A percentile compares a stretch with the other conserved stretches of the same genome.
phyloP scores from a whole-genome alignment of 1,140 invertebrate species.

The Apis mellifera region DNA sequence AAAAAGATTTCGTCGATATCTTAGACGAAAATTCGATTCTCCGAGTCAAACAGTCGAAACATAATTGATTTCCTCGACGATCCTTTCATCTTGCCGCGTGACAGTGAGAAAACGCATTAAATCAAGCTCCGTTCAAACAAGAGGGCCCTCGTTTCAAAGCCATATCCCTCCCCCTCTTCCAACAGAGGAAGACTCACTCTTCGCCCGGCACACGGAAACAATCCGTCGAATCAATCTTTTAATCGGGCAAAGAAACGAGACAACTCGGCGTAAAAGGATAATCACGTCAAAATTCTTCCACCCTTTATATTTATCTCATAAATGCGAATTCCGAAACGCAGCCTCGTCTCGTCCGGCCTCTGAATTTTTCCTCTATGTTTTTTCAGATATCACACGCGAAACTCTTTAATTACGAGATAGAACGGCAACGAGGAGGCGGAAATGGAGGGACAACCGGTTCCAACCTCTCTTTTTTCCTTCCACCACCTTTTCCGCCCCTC shows the following conservation, averaged over 20 bases:
- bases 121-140: neutral
- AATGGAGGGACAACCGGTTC: conserved; percentile 45
- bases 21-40: too few species aligned
- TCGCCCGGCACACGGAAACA: too few species aligned
- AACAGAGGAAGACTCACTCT: neutral
- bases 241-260: neutral
- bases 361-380: conserved; percentile 60
- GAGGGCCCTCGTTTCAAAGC: neutral
- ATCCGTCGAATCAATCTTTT: neutral
- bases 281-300: conserved; percentile 17
- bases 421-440: conserved; percentile 28
- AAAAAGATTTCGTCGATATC: neutral
- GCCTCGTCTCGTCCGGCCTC: conserved; percentile 6
- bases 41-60: neutral
- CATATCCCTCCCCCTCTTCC: neutral
- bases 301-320: neutral
- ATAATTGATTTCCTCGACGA: neutral
- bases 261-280: neutral
- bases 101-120: neutral
- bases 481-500: conserved; percentile 14
- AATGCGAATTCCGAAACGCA: conserved; percentile 1
- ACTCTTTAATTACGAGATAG: conserved; percentile 60
- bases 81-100: neutral
- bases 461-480: conserved; percentile 25
- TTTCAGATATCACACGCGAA: conserved; percentile 59